These are phyloP conservation scores for Lasioglossum vierecki DNA, from an alignment of 2,888 invertebrate genomes.

Conservation along the genomic window DNA sequence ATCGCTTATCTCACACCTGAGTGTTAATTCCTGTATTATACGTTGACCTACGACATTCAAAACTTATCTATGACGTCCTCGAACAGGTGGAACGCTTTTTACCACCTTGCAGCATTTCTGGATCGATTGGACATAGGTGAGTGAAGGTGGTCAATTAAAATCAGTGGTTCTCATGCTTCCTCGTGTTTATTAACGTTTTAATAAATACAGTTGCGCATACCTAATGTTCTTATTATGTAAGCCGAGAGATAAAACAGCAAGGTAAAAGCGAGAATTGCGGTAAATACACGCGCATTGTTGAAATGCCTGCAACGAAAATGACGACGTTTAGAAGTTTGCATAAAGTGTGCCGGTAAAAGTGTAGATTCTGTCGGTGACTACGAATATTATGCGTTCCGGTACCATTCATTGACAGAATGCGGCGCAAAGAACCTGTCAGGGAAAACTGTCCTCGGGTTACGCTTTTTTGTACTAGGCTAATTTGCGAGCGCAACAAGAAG, in stretches of 20 bases:
- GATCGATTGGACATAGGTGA: not conserved
- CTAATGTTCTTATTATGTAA: not conserved
- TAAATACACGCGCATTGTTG: not conserved
- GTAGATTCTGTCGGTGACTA: not conserved
- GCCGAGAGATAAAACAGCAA: not conserved
- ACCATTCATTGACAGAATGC: not conserved
- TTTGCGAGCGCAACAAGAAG: not conserved
- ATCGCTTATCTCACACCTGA: not conserved
- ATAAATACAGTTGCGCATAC: not conserved
- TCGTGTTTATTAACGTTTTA: slow-evolving; percentile 13
- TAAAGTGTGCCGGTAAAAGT: not conserved
- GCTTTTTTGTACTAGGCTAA: not conserved
- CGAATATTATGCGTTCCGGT: not conserved
- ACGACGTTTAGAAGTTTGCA: not conserved
- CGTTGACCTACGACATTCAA: not conserved
- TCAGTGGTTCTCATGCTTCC: not conserved
- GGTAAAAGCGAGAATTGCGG: not conserved
- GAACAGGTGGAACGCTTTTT: not conserved
- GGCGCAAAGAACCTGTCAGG: not conserved
- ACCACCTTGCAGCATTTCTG: not conserved
- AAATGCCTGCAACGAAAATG: not conserved
- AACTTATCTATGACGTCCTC: not conserved
- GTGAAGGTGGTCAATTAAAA: not conserved
- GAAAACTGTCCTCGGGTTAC: not conserved
- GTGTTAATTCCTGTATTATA: not conserved